phyloP scores from a whole-genome alignment of 2,888 invertebrate genomes.

The Dryadula phaetusa region DNA sequence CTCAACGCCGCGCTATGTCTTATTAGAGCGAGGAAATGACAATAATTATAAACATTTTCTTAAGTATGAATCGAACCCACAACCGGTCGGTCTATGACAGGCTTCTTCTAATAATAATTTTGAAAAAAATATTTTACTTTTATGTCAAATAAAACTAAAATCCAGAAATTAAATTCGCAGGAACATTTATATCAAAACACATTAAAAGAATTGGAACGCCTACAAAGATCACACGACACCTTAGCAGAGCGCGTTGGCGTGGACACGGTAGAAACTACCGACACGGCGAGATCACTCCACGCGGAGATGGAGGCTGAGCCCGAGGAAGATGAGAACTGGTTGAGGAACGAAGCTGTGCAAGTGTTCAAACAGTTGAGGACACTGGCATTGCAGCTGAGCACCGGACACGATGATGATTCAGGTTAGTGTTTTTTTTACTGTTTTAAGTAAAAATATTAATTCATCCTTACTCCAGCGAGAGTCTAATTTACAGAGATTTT shows the following conservation, averaged over 20 bases:
- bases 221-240: constrained; percentile 88
- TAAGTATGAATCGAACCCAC: too few species aligned
- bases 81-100: too few species aligned
- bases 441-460: too few species aligned
- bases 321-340: constrained; percentile 84
- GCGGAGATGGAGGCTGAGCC: constrained; percentile 95
- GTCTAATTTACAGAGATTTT: too few species aligned
- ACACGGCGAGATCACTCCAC: constrained; percentile 89
- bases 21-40: too few species aligned
- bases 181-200: constrained; percentile 82
- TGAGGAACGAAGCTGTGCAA: constrained; percentile 87
- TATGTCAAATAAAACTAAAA: too few species aligned
- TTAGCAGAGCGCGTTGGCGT: constrained; percentile 88
- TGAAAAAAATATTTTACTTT: too few species aligned
- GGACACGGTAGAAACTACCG: constrained; percentile 69
- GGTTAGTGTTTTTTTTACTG: constrained; percentile 65
- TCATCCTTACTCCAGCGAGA: too few species aligned
- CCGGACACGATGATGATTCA: constrained; percentile 90
- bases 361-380: constrained; percentile 90
- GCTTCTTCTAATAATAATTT: too few species aligned
- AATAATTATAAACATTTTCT: too few species aligned
- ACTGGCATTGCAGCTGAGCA: constrained; percentile 89
- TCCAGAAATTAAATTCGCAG: too few species aligned
- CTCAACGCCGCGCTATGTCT: too few species aligned
- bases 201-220: constrained; percentile 87